Percentiles rank a stretch among this genome's conserved stretches.
phyloP scores from a whole-genome alignment of 2,113 vertebrate species.

The Mesitornis unicolor region DNA sequence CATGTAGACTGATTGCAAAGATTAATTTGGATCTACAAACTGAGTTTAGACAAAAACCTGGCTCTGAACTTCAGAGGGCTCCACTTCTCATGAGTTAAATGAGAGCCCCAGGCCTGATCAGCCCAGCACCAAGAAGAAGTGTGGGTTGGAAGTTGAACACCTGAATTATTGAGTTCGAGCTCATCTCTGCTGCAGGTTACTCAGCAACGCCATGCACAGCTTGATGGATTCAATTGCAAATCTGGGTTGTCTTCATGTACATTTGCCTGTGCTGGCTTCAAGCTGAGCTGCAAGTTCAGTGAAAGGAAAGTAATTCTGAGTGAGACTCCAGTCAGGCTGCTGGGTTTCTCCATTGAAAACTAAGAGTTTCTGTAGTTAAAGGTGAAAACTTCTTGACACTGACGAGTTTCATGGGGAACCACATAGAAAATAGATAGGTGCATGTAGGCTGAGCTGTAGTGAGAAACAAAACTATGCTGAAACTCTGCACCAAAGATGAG shows the following conservation, averaged over 20 bases:
- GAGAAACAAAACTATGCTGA: not conserved
- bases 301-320: not conserved
- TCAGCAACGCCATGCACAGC: not conserved
- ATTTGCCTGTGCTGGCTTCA: not conserved
- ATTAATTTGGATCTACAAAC: not conserved
- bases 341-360: not conserved
- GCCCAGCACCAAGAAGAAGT: not conserved
- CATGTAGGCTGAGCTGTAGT: not conserved
- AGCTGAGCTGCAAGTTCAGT: not conserved
- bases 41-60: not conserved
- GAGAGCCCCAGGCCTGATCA: not conserved
- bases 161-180: not conserved
- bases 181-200: not conserved
- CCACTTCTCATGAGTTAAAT: not conserved
- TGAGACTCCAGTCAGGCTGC: not conserved
- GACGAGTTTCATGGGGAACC: not conserved
- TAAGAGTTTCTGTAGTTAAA: not conserved
- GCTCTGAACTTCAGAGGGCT: not conserved
- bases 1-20: not conserved
- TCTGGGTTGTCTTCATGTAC: not conserved
- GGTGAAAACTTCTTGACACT: not conserved
- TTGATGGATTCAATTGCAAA: not conserved
- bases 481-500: not conserved
- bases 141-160: not conserved
- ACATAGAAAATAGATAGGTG: not conserved